Evolutionary conservation across 2,888 invertebrate genomes (phyloP).

Genomic region (Diabrotica balteata): DNA sequence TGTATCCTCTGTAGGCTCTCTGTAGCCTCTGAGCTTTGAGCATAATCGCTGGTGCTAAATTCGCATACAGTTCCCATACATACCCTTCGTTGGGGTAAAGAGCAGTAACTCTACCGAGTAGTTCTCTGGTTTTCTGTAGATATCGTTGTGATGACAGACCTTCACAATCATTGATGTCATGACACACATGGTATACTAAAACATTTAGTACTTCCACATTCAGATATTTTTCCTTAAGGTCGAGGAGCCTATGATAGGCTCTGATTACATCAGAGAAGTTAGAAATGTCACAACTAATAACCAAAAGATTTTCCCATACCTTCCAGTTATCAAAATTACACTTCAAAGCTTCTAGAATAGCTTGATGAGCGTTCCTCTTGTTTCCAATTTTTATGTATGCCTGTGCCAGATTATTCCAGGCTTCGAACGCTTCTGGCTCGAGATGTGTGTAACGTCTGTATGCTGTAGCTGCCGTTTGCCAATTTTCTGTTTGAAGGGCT

Average conservation of each 20-base stretch:
- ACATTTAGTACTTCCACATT: conserved; percentile 79
- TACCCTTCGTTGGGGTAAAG: conserved; percentile 73
- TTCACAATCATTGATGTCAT: conserved; percentile 70
- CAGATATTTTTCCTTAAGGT: conserved; percentile 80
- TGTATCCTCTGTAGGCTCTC: conserved; percentile 75
- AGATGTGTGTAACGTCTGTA: conserved; percentile 87
- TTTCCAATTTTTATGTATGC: conserved; percentile 89
- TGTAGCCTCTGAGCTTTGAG: conserved; percentile 76
- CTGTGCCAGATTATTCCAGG: conserved; percentile 98
- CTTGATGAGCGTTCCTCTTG: conserved; percentile 83
- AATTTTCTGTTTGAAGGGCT: conserved; percentile 78
- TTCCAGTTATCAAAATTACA: conserved; percentile 95
- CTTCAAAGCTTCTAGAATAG: conserved; percentile 86
- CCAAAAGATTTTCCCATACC: conserved; percentile 93
- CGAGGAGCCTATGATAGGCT: conserved; percentile 84
- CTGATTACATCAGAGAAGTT: conserved; percentile 86
- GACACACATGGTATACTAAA: conserved; percentile 73
- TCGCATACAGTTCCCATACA: conserved; percentile 84
- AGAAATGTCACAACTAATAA: conserved; percentile 85
- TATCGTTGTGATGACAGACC: conserved; percentile 61
- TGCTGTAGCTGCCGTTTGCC: conserved; percentile 83
- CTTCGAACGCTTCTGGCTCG: conserved; percentile 91
- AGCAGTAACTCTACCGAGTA: conserved; percentile 67
- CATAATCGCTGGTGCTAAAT: conserved; percentile 68
- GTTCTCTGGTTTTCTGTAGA: conserved; percentile 52